Evolutionary conservation across 2,888 invertebrate species (phyloP).

Genomic region (Panzeria rudis): DNA sequence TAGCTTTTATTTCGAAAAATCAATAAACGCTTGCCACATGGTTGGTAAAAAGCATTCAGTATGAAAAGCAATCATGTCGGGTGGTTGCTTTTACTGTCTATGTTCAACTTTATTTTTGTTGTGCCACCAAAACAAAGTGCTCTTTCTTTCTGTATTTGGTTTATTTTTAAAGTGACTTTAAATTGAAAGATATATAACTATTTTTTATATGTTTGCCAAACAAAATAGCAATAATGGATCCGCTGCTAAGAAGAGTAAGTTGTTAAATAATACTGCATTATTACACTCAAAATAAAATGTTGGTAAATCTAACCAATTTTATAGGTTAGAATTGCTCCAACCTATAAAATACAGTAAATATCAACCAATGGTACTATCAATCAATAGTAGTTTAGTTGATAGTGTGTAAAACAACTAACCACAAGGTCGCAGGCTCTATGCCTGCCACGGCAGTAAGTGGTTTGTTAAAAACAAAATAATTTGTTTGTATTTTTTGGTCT

Average conservation of each 20-base stretch:
- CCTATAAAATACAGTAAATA: too few relatives aligned
- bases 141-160: slow-evolving; percentile 16
- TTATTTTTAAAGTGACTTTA: slow-evolving; percentile 29
- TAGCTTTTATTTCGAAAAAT: slow-evolving; percentile 32
- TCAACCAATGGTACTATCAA: too few relatives aligned
- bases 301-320: too few relatives aligned
- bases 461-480: too few relatives aligned
- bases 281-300: too few relatives aligned
- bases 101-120: neutral
- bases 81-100: neutral
- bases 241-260: slow-evolving; percentile 58
- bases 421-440: too few relatives aligned
- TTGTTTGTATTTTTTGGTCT: too few relatives aligned
- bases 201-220: neutral
- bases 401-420: too few relatives aligned
- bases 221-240: slow-evolving; percentile 47
- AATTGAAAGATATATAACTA: neutral
- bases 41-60: neutral
- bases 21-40: slow-evolving; percentile 42
- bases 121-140: slow-evolving; percentile 2
- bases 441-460: too few relatives aligned
- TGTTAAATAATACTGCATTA: neutral
- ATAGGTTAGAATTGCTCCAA: too few relatives aligned
- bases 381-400: too few relatives aligned
- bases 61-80: neutral